Conservation (phyloP, 2,113 vertebrate genomes). For the Puntigrus tetrazona region DNA sequence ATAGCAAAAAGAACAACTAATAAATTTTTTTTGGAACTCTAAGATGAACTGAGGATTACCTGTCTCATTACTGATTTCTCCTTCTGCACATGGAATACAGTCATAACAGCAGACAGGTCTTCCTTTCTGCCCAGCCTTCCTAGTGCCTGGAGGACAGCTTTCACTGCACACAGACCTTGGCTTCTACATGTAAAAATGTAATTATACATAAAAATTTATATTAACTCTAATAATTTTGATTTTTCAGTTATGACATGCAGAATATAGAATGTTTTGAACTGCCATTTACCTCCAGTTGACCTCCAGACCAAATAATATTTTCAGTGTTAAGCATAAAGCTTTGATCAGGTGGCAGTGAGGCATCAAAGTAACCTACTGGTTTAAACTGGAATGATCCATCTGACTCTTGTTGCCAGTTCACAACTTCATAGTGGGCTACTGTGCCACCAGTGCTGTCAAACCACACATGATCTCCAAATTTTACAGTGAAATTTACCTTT, state of each 20-base stretch:
- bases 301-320: not conserved
- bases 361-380: not conserved
- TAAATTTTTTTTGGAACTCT: too few species aligned
- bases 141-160: too few species aligned
- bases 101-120: too few species aligned
- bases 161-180: conserved; percentile 51
- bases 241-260: too few species aligned
- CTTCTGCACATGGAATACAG: too few species aligned
- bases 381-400: not conserved
- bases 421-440: not conserved
- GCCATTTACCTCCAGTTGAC: not conserved
- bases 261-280: not conserved
- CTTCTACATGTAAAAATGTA: conserved; percentile 47
- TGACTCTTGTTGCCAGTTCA: not conserved
- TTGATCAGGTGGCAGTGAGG: not conserved
- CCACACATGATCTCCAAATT: not conserved
- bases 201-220: not conserved
- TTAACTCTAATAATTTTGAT: too few species aligned
- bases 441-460: not conserved
- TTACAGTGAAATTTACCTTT: not conserved
- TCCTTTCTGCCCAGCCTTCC: too few species aligned
- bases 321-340: not conserved
- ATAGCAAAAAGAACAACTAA: too few species aligned
- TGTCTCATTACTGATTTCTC: too few species aligned
- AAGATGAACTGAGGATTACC: too few species aligned